These are phyloP conservation scores for Drosophila borealis DNA, from an alignment of 2,888 invertebrate genomes.

Conservation along the genomic window DNA sequence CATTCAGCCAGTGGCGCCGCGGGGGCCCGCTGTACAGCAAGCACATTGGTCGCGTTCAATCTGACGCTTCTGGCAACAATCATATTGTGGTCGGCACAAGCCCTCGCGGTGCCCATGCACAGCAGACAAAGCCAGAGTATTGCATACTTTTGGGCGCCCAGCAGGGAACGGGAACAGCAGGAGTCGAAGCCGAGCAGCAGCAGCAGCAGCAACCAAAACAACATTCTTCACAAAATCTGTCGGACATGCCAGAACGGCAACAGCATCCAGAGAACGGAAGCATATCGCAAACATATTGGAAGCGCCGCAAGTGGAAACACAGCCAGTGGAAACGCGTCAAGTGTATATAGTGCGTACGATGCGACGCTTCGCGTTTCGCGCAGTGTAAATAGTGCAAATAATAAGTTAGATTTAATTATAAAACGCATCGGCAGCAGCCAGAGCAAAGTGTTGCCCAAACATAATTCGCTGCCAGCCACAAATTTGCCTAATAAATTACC, in stretches of 20 bases:
- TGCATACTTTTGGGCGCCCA: conserved; percentile 60
- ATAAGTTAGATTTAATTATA: conserved; percentile 76
- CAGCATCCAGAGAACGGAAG: conserved; percentile 28
- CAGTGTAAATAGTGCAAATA: conserved; percentile 77
- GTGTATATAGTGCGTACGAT: conserved; percentile 49
- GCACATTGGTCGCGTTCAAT: conserved; percentile 72
- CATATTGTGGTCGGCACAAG: conserved; percentile 79
- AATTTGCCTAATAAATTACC: conserved; percentile 78
- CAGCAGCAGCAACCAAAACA: conserved; percentile 20
- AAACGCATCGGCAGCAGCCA: conserved; percentile 41
- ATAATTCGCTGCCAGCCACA: conserved; percentile 59
- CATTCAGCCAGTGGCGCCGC: conserved; percentile 84
- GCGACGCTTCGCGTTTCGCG: conserved; percentile 44
- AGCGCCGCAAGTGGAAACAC: conserved; percentile 59
- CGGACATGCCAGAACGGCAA: conserved; percentile 60
- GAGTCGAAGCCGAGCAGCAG: conserved; percentile 22
- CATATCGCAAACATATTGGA: conserved; percentile 71
- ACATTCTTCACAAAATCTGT: conserved; percentile 35
- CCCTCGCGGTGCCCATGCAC: conserved; percentile 84
- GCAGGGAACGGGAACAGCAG: conserved; percentile 12
- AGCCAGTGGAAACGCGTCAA: conserved; percentile 33
- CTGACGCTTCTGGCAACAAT: conserved; percentile 80
- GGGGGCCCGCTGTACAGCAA: conserved; percentile 83
- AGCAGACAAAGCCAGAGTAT: conserved; percentile 29
- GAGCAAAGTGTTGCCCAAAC: conserved; percentile 49